Base-by-base conservation (phyloP, 2,797 vertebrate species). In the Sebastes taczanowskii region DNA sequence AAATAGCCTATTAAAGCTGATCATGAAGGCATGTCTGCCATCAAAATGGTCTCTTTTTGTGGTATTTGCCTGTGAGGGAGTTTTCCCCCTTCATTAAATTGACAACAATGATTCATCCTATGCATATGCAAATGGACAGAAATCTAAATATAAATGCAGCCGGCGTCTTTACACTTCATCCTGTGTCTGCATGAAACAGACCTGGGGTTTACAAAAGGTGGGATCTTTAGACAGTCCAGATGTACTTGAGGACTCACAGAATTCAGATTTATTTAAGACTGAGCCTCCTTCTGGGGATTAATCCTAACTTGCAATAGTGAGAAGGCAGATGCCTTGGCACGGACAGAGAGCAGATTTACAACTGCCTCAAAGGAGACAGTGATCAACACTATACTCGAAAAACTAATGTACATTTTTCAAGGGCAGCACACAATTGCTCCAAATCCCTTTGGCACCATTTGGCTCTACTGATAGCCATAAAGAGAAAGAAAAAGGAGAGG, bases 1-100 rank as follows among this genome's bases (percentile, higher is more conserved):
- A 93, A 93, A 93, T 74, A 93, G 84, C 84, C 91, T 80, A 94
- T 95, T 93, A 95, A 91, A 91, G 86, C 82, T 87, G 91, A 93
- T 95, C 92, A 92, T 86, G 84, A 93, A 91, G 86, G 83, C 89
- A 93, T 89, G 88, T 94, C 92, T 93, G 86, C 83, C 87, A 87
- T 92, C 89, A 86, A 88, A 92, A 89, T 78, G 27, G 65, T 77
- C 32, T 83, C 42, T 88, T 88, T 92, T 89, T 86, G 83, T 83
- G 59, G 53, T 78, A 84, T 91, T 91, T 91, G 88, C 88, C 86
- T 82, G 74, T 83, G 77, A 91, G 85, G 88, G 89, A 89, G 83
- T 81, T 82, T 81, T 67, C 65, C 58, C 78, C 83, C 78, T 78
- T 91, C 88, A 91, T 92, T 94, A 92, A 90, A 92, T 89, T 88